Evolutionary conservation across 2,888 invertebrate genomes (phyloP), one percentile per base, ranked within the genome.

Genomic region (Erebia palarica): DNA sequence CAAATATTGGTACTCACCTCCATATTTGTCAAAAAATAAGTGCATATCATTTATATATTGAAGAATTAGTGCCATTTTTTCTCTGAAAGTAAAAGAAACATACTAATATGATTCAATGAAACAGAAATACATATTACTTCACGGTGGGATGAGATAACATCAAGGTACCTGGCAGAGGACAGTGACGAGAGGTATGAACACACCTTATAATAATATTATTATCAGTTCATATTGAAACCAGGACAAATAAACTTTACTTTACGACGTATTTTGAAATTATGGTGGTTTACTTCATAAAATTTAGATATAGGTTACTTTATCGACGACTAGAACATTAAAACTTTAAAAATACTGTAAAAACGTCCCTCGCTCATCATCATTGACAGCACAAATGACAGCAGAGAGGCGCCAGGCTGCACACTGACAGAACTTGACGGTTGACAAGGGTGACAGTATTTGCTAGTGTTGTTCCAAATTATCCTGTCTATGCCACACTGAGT

Each of bases 1-100:
- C 44, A 66, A 65, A 65, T 58, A 57, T 65, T 65, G 75, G 65
- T 71, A 92, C 96, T 95, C 90, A 97, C 97, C 97, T 94, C 97
- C 96, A 94, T 96, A 95, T 94, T 96, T 96, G 89, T 97, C 96
- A 95, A 97, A 95, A 88, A 96, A 95, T 88, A 95, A 94, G 91
- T 97, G 96, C 93, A 97, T 95, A 88, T 95, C 95, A 89, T 96
- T 96, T 93, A 97, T 95, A 90, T 96, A 96, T 90, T 96, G 95
- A 94, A 96, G 94, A 93, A 97, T 94, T 94, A 97, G 94, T 94
- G 97, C 96, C 97, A 97, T 97, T 87, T 87, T 80, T 82, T 86
- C 88, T 91, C 94, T 94, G 94, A 76, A 94, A 94, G 82, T 53
- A 74, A 75, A 77, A 61, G 55, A 55, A 71, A 71, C 57, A 49